Evolutionary conservation across 2,113 vertebrate species (phyloP).

Genomic region (Sarotherodon lohbergeri): DNA sequence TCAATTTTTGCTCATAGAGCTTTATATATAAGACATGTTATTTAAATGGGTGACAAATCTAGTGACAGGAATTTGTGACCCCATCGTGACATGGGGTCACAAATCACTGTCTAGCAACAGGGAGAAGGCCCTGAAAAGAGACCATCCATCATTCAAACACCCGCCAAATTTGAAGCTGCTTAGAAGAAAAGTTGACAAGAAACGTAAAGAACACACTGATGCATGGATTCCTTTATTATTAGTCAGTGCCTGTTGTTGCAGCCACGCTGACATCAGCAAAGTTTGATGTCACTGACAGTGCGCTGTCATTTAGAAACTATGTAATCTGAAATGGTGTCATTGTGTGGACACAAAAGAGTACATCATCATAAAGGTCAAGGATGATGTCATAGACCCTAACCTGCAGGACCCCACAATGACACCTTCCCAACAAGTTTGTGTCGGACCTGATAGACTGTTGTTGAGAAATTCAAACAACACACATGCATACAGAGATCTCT

Average conservation of each 20-base stretch:
- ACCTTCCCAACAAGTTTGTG: not conserved
- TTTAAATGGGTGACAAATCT: not conserved
- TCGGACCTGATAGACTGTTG: not conserved
- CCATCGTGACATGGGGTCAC: not conserved
- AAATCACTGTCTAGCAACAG: not conserved
- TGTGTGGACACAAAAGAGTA: not conserved
- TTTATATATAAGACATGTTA: not conserved
- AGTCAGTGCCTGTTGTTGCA: not conserved
- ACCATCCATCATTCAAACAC: not conserved
- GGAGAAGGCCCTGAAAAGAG: not conserved
- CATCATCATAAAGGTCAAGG: not conserved
- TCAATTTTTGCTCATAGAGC: not conserved
- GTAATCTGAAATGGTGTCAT: not conserved
- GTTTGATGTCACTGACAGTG: not conserved
- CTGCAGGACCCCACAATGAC: not conserved
- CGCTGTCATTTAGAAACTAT: not conserved
- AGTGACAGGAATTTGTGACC: not conserved
- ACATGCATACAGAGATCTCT: not conserved
- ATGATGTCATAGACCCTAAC: not conserved
- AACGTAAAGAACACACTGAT: rapidly evolving
- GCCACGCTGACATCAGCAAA: not conserved
- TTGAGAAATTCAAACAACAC: not conserved
- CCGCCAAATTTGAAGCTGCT: rapidly evolving
- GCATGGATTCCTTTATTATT: not conserved
- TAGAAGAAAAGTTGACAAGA: not conserved